These are phyloP conservation scores for Galleria mellonella DNA, from an alignment of 1,140 invertebrate genomes.

Conservation along the genomic window DNA sequence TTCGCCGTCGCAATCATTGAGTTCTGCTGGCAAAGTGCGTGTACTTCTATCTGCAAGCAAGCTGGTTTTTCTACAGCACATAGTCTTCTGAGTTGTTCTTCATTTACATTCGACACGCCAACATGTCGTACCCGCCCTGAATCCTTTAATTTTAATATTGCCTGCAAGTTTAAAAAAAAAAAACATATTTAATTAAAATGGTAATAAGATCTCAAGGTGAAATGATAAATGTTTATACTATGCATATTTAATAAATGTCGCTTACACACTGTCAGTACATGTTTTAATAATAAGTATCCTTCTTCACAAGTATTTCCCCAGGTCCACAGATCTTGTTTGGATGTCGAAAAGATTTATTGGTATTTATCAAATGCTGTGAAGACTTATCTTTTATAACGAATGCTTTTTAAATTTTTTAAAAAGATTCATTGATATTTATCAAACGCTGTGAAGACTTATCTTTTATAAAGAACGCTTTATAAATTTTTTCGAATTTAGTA, in stretches of 20 bases:
- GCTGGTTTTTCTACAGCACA: constrained; percentile 78
- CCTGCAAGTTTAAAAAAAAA: constrained; percentile 49
- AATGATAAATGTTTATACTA: too few relatives aligned
- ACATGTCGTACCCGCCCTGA: constrained; percentile 80
- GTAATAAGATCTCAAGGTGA: too few relatives aligned
- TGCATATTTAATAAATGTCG: too few relatives aligned
- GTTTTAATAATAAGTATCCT: background rate
- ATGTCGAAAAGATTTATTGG: background rate
- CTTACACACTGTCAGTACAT: background rate
- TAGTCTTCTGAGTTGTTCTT: constrained; percentile 78
- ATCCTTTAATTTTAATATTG: constrained; percentile 82
- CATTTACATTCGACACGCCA: constrained; percentile 87
- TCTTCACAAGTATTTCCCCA: constrained; percentile 30
- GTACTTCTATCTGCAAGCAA: constrained; percentile 86
- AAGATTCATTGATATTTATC: background rate
- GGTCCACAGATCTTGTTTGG: constrained; percentile 30
- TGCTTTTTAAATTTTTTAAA: constrained; percentile 20
- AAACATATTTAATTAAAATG: too few relatives aligned
- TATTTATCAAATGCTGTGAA: background rate
- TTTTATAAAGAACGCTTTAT: constrained; percentile 20
- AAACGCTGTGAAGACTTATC: constrained; percentile 5
- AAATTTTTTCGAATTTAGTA: constrained; percentile 4
- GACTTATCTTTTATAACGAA: constrained; percentile 17
- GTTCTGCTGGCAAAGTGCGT: constrained; percentile 88
- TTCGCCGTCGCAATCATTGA: constrained; percentile 82